Percentiles rank a stretch among this genome's conserved stretches.
These are phyloP conservation scores for Lichenostomus cassidix DNA, from an alignment of 2,113 vertebrate species.

Conservation along the genomic window DNA sequence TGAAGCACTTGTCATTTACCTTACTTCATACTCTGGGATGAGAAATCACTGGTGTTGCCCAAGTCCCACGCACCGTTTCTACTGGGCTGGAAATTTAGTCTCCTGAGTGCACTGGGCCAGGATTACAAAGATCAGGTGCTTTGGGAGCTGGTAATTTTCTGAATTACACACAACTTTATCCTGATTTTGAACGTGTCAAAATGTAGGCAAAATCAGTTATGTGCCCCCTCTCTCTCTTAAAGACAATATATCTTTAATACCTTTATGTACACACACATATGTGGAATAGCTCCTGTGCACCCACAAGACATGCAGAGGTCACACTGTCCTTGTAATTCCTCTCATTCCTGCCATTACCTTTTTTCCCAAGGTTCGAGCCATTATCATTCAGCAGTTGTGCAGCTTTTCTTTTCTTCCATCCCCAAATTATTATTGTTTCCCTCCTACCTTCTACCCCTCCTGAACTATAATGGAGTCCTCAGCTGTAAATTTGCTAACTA, in stretches of 20 bases:
- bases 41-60: neutral
- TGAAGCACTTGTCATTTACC: neutral
- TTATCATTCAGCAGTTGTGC: conserved; percentile 41
- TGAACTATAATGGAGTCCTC: neutral
- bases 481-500: conserved; percentile 66
- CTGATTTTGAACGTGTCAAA: neutral
- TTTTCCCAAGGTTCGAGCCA: conserved; percentile 13
- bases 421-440: conserved; percentile 30
- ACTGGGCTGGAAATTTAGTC: neutral
- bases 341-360: conserved; percentile 36
- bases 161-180: neutral
- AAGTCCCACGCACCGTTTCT: neutral
- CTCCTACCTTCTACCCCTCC: conserved; percentile 5
- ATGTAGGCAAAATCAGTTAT: neutral
- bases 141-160: neutral
- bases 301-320: conserved; percentile 43
- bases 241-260: neutral
- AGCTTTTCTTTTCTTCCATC: neutral
- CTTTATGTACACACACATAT: neutral
- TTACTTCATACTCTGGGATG: neutral
- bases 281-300: neutral
- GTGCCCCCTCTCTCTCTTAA: neutral
- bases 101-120: neutral
- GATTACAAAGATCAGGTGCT: neutral
- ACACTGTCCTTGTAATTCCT: conserved; percentile 26